Evolutionary conservation across 2,888 invertebrate species (phyloP).

Genomic region (Lasiommata megera): DNA sequence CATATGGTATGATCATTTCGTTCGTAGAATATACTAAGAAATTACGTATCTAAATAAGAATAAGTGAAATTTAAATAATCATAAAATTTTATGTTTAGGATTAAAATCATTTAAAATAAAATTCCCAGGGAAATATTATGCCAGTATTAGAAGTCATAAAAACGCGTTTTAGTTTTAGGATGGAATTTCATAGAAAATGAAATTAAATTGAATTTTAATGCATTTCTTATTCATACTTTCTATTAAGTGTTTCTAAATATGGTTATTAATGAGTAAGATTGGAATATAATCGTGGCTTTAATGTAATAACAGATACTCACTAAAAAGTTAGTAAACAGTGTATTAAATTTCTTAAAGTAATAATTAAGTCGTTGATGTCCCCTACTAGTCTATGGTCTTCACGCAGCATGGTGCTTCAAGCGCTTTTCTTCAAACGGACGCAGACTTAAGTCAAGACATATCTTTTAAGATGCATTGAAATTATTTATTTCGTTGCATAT

Average conservation of each 20-base stretch:
- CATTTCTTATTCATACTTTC: slow-evolving; percentile 1
- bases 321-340: slow-evolving; percentile 12
- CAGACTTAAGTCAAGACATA: slow-evolving; percentile 1
- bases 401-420: slow-evolving; percentile 4
- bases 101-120: no score
- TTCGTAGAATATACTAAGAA: no score
- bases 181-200: background rate
- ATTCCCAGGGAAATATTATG: background rate
- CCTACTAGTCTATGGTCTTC: background rate
- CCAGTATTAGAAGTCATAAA: background rate
- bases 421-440: background rate
- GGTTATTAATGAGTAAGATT: background rate
- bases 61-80: no score
- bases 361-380: slow-evolving; percentile 20
- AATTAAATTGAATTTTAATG: slow-evolving; percentile 1
- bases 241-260: background rate
- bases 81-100: no score
- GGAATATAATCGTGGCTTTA: slow-evolving; percentile 8
- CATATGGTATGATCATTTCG: no score
- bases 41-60: no score
- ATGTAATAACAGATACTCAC: slow-evolving; percentile 6
- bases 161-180: background rate
- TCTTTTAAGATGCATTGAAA: no score
- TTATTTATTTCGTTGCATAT: no score
- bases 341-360: slow-evolving; percentile 18